Base-by-base conservation (phyloP, 2,888 invertebrate species). In the Xestia sexstrigata region DNA sequence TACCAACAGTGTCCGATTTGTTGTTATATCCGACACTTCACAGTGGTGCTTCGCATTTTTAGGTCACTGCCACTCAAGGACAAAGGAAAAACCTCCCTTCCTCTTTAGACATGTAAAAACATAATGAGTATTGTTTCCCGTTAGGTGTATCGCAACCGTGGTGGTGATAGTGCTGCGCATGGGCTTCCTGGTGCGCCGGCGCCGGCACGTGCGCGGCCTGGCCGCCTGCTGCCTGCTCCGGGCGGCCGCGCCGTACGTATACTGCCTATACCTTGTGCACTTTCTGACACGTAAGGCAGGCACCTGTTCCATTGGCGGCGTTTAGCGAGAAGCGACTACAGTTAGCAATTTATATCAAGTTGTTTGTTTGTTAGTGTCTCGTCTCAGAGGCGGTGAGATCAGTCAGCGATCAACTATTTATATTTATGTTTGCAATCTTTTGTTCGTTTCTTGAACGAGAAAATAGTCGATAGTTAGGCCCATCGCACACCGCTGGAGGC, bases 161-260 rank as follows among this genome's bases (percentile, higher is more conserved):
- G 95, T 94, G 88, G 86, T 94, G 81, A 90, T 89, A 42, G 91
- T 91, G 70, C 83, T 94, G 63, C 96, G 96, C 82, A 93, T 96
- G 95, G 85, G 89, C 23, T 96, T 91, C 94, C 92, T 96, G 87
- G 95, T 95, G 91, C 93, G 94, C 35, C 92, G 95, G 0, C 93
- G 96, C 17, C 87, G 78, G 35, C 90, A 87, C 84, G 92, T 88
- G 87, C 92, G 95, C 74, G 88, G 92, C 58, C 84, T 91, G n/a
- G 79, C 94, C 67, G 93, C 93, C 55, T 55, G 74, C 87, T 88
- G 88, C 69, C 63, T 94, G 55, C 90, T 94, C 88, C 89, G 89
- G 3, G 76, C 45, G n/a, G 66, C 65, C 45, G 80, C 80, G 65
- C 84, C 87, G 89, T 86, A 71, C 80, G 85, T 83, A 45, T 55